Evolutionary conservation across 92 coral and sea anemone genomes (phyloP).

Genomic region (Paramuricea clavata): DNA sequence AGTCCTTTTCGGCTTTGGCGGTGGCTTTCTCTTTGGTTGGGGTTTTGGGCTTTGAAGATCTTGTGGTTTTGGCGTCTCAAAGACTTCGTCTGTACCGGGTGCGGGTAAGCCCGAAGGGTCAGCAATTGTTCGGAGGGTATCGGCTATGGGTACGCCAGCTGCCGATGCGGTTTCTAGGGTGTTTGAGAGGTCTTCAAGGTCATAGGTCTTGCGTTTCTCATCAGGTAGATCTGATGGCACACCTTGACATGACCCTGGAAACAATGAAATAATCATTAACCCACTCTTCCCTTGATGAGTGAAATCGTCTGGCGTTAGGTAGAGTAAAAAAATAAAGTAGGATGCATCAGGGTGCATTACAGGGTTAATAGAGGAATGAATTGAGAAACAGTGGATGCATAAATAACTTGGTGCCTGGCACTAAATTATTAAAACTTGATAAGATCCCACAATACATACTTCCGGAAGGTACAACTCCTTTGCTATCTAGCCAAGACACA

Average conservation of each 20-base stretch:
- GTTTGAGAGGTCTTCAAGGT: constrained; percentile 74
- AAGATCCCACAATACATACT: no score
- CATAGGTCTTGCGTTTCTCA: constrained; percentile 77
- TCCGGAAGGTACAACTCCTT: no score
- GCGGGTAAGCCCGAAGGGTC: neutral
- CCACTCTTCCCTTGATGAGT: no score
- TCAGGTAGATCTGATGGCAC: neutral
- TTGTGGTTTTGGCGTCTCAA: neutral
- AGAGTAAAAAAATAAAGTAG: no score
- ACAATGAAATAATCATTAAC: no score
- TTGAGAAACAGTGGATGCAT: no score
- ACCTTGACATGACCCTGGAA: neutral
- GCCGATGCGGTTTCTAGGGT: constrained; percentile 73
- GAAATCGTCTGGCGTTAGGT: no score
- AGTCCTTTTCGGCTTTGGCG: constrained; percentile 43
- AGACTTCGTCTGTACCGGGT: neutral
- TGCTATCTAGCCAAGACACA: no score
- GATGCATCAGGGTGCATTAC: no score
- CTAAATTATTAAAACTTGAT: no score
- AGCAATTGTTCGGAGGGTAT: constrained; percentile 74
- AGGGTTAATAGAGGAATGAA: no score
- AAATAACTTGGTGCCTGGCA: no score
- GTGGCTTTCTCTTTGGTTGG: constrained; percentile 20
- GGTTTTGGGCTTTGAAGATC: neutral
- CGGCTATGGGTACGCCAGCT: constrained; percentile 79